Evolutionary conservation across 1,140 invertebrate species (phyloP), one percentile per base, ranked within the genome.

Genomic region (Polypedilum vanderplanki): DNA sequence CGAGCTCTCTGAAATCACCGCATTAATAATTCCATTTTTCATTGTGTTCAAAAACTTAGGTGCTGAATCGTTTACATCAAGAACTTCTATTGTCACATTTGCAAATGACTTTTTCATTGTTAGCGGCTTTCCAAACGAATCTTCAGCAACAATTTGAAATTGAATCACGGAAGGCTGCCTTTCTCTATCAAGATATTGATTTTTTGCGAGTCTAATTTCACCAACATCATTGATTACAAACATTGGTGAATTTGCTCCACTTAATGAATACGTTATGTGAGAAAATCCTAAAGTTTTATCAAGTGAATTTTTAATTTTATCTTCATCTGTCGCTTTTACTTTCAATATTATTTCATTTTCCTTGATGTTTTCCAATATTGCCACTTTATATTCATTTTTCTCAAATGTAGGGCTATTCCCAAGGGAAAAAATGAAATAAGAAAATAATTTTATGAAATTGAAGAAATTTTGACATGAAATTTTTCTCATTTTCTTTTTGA

Each of bases 51-150:
- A 41, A 73, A 40, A 73, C 7, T 24, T 78, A 0, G 91, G 91
- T 17, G 90, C 85, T 80, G 94, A 94, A 77, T 96, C 93, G 78
- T 96, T 94, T 0, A 93, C 90, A 80, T 95, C 93, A 0, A 91
- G 80, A 3, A 95, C 87, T 77, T 92, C 89, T 4, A 94, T 85
- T 0, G 87, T 85, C 0, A 94, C 85, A 76, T 88, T 82, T 1
- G 86, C 88, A 20, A 87, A 83, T 20, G 87, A 87, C 75, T 87
- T 86, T 74, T 91, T 88, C 41, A 83, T 80, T 65, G 91, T 88
- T 0, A 87, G 86, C 0, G 85, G 85, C 3, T 88, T 88, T 1
- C 87, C 87, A 0, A 90, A 90, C 8, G 88, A 90, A 78, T 95
- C 93, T 9, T 87, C 86, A 0, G 93, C 93, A 76, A 90, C 87